phyloP scores from a whole-genome alignment of 2,113 vertebrate species.

The Calyptommatus sinebrachiatus region DNA sequence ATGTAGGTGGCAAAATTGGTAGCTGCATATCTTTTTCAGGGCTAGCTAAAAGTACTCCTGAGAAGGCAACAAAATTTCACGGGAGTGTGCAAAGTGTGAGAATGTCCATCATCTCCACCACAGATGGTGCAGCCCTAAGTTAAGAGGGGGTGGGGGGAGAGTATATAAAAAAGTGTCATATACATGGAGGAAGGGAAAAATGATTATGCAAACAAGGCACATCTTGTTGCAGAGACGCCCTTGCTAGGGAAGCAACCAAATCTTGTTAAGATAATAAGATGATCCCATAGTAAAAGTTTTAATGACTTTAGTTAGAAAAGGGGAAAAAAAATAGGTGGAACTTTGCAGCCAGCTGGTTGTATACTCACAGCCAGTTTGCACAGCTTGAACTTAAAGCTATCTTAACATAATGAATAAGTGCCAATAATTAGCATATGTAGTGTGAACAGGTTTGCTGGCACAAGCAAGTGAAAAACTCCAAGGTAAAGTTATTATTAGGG shows the following conservation, averaged over 20 bases:
- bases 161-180: not conserved
- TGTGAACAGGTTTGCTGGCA: constrained; percentile 99
- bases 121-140: constrained; percentile 8
- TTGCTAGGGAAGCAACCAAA: constrained; percentile 65
- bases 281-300: constrained; percentile 82
- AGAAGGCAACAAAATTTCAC: not conserved
- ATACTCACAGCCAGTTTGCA: constrained; percentile 91
- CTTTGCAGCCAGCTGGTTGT: constrained; percentile 90
- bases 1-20: not conserved
- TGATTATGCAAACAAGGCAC: constrained; percentile 45
- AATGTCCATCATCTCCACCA: not conserved
- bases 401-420: constrained; percentile 99
- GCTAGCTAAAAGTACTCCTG: not conserved
- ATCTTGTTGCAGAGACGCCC: constrained; percentile 58
- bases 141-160: not conserved
- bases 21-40: not conserved
- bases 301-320: constrained; percentile 75
- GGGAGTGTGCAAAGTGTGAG: too few relatives aligned
- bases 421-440: constrained; percentile 99
- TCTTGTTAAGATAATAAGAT: constrained; percentile 76
- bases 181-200: not conserved
- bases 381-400: constrained; percentile 99
- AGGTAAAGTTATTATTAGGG: constrained; percentile 99
- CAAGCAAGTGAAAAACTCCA: constrained; percentile 94
- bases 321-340: constrained; percentile 82